Conservation (phyloP, 2,113 vertebrate species). For the Phyllostomus hastatus region DNA sequence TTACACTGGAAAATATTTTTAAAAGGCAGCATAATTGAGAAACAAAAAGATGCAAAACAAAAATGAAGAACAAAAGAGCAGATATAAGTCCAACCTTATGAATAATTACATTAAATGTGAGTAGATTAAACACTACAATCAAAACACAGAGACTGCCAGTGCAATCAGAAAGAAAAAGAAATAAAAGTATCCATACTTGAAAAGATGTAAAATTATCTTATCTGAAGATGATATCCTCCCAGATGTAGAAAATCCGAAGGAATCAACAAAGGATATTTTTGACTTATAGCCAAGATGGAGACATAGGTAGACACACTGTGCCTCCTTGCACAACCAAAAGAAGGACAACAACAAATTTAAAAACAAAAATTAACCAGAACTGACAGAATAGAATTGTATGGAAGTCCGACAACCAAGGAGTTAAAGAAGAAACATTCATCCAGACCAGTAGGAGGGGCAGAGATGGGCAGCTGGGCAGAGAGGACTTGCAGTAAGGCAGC, state of each 20-base stretch:
- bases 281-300: no score
- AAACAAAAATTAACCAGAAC: no score
- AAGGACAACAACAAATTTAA: no score
- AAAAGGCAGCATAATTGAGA: not conserved
- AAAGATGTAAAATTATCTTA: constrained; percentile 19
- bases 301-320: no score
- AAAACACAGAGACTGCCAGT: not conserved
- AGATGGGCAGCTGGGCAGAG: no score
- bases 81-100: not conserved
- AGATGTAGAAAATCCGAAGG: not conserved
- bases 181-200: not conserved
- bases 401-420: no score
- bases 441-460: no score
- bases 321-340: no score
- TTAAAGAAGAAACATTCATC: no score
- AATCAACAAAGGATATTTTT: not conserved
- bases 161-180: not conserved
- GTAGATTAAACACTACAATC: not conserved
- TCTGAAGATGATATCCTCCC: not conserved
- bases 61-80: not conserved
- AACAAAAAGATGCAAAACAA: not conserved
- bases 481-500: no score
- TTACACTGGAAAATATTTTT: not conserved
- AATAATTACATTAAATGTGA: constrained; percentile 11
- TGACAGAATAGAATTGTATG: no score